Percentiles rank a stretch among this genome's conserved stretches.
Evolutionary conservation across 2,113 vertebrate genomes (phyloP).

Genomic region (Spea multiplicata): DNA sequence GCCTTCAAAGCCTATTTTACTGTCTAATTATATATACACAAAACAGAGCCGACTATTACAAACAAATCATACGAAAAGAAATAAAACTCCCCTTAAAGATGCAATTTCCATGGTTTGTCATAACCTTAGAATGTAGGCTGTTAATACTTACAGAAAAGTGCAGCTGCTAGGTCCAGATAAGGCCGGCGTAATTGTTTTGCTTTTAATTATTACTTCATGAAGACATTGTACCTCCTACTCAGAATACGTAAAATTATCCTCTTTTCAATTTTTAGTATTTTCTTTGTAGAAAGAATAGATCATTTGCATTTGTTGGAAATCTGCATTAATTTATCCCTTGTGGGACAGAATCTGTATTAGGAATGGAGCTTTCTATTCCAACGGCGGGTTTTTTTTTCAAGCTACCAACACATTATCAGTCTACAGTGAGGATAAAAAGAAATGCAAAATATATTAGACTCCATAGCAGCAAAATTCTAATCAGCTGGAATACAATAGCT

Average conservation of each 20-base stretch:
- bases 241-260: constrained; percentile 62
- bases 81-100: constrained; percentile 74
- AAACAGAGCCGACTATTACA: constrained; percentile 81
- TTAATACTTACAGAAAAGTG: constrained; percentile 60
- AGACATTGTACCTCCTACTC: constrained; percentile 70
- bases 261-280: constrained; percentile 44
- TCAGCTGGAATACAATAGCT: constrained; percentile 45
- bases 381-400: constrained; percentile 14
- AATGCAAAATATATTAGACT: constrained; percentile 47
- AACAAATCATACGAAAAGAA: constrained; percentile 76
- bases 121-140: constrained; percentile 66
- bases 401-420: constrained; percentile 48
- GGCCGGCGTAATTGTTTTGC: constrained; percentile 67
- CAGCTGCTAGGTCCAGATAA: constrained; percentile 75
- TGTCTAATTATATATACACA: constrained; percentile 83
- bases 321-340: constrained; percentile 39
- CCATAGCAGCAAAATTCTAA: constrained; percentile 48
- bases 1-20: constrained; percentile 79
- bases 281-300: constrained; percentile 33
- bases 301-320: constrained; percentile 47
- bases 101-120: constrained; percentile 76
- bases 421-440: constrained; percentile 51
- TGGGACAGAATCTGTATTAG: constrained; percentile 32
- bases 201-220: constrained; percentile 76
- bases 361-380: constrained; percentile 31